Evolutionary conservation across 2,113 vertebrate genomes (phyloP).

Genomic region (Mormyrus iriodes): DNA sequence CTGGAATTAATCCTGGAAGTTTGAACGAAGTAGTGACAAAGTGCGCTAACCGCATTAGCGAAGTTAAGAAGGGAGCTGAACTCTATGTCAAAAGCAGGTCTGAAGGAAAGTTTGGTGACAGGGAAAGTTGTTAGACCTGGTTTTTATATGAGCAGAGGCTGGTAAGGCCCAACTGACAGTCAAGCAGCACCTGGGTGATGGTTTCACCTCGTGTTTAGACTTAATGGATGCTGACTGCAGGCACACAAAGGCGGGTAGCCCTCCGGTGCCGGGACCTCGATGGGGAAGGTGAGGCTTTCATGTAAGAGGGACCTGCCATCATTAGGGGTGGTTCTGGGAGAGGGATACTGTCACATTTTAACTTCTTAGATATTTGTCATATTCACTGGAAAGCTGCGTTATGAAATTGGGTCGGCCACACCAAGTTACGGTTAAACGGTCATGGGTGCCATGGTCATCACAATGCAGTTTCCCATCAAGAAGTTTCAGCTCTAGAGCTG

Average conservation of each 20-base stretch:
- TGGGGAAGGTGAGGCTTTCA: background rate
- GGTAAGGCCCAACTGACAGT: background rate
- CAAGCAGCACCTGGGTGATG: background rate
- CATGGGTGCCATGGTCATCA: background rate
- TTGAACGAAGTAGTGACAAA: background rate
- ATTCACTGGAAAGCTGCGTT: background rate
- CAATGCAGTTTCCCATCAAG: slow-evolving; percentile 1
- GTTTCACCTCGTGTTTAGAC: background rate
- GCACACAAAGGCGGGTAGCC: background rate
- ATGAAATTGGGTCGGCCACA: background rate
- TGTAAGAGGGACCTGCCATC: background rate
- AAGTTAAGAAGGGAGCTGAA: background rate
- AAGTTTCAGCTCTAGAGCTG: background rate
- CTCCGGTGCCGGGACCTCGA: background rate
- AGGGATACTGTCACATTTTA: background rate
- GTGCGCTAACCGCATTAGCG: background rate
- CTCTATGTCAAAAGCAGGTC: background rate
- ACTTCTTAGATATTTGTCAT: background rate
- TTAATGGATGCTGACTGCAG: slow-evolving; percentile 9
- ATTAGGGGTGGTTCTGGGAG: background rate
- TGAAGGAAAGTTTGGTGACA: background rate
- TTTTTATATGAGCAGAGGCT: background rate
- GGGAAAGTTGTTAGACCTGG: background rate
- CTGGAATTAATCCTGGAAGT: background rate
- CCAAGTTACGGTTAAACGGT: background rate